phyloP scores from a whole-genome alignment of 2,113 vertebrate species.

The Planiliza haematocheilus region DNA sequence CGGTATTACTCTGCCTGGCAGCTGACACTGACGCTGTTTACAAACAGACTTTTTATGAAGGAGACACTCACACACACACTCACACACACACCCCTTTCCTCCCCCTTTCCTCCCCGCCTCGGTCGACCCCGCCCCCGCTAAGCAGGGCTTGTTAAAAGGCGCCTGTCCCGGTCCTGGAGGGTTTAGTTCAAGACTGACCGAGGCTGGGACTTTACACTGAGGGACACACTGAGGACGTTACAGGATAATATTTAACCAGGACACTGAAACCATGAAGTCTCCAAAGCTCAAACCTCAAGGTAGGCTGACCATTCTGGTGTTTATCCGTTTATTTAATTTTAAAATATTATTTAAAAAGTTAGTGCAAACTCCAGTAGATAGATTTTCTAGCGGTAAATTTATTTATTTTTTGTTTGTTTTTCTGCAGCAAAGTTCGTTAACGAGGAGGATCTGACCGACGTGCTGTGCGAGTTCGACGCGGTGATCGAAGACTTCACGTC shows the following conservation, averaged over 20 bases:
- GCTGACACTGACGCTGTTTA: conserved; percentile 71
- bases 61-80: conserved; percentile 18
- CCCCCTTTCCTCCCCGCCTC: background rate
- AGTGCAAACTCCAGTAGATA: too few species aligned
- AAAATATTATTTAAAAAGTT: too few species aligned
- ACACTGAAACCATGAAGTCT: conserved; percentile 79
- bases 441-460: conserved; percentile 86
- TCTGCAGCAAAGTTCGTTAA: conserved; percentile 49
- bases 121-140: conserved; percentile 61
- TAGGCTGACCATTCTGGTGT: background rate
- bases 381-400: background rate
- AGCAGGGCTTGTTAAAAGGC: conserved; percentile 68
- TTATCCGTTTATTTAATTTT: too few species aligned
- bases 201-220: background rate
- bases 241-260: conserved; percentile 24
- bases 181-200: conserved; percentile 13
- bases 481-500: conserved; percentile 94
- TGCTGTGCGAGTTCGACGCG: conserved; percentile 92
- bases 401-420: background rate
- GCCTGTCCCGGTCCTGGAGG: background rate
- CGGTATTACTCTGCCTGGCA: conserved; percentile 24
- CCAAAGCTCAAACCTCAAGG: conserved; percentile 77
- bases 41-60: conserved; percentile 64
- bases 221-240: background rate
- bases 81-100: background rate